Evolutionary conservation across 2,797 vertebrate genomes (phyloP).

Genomic region (Neosilurus mollespiculum): DNA sequence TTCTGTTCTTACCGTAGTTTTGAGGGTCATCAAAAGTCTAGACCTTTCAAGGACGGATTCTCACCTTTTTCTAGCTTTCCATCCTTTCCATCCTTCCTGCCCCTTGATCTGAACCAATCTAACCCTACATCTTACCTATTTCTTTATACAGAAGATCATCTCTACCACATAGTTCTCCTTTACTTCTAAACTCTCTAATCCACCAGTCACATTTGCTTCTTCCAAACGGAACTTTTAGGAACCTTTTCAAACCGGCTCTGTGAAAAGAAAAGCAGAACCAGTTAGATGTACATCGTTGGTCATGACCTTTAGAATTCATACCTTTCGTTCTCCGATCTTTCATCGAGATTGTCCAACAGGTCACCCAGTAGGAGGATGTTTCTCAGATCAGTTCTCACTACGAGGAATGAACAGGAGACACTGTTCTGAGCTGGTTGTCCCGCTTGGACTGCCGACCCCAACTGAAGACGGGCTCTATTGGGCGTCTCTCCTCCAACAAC

Average conservation of each 20-base stretch:
- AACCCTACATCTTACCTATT: constrained; percentile 25
- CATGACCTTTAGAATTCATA: constrained; percentile 22
- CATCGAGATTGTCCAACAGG: constrained; percentile 29
- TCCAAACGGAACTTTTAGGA: background rate
- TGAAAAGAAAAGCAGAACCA: constrained; percentile 36
- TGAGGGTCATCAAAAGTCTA: background rate
- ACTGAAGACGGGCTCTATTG: constrained; percentile 75
- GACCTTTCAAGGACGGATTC: background rate
- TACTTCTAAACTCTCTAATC: constrained; percentile 1
- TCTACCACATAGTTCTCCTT: background rate
- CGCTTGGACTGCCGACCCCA: constrained; percentile 68
- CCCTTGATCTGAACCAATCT: background rate
- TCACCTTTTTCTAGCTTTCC: background rate
- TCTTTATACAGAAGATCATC: background rate
- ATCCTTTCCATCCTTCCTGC: constrained; percentile 1
- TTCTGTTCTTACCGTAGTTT: constrained; percentile 10
- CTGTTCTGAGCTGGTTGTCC: constrained; percentile 59
- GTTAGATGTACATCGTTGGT: constrained; percentile 21
- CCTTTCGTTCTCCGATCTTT: constrained; percentile 23
- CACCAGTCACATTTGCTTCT: background rate
- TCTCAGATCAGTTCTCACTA: constrained; percentile 24
- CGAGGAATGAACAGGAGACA: constrained; percentile 40
- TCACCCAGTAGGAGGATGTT: background rate
- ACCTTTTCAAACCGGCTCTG: constrained; percentile 15
- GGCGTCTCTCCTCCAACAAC: constrained; percentile 72